These are phyloP conservation scores for Cantharis rustica DNA, from an alignment of 2,888 invertebrate species.

Conservation along the genomic window DNA sequence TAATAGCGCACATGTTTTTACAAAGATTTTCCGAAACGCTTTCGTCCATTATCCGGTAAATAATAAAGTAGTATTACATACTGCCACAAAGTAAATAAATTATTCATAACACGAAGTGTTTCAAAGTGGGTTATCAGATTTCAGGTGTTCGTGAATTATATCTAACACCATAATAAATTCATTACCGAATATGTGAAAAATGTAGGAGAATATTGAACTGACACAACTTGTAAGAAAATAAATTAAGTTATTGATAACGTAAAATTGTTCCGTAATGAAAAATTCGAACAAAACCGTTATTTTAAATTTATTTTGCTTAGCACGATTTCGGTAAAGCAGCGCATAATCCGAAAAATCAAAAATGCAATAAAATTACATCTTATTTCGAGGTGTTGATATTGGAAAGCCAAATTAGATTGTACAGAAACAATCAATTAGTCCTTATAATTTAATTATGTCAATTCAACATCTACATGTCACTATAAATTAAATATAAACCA, in stretches of 20 bases:
- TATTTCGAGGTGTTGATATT: not conserved
- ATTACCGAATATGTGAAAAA: slow-evolving; percentile 17
- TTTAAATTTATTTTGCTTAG: not conserved
- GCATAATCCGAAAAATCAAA: not conserved
- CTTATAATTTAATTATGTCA: not conserved
- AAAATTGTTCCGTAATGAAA: not conserved
- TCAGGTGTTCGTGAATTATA: slow-evolving; percentile 24
- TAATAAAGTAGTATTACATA: slow-evolving; percentile 26
- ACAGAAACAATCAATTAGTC: not conserved
- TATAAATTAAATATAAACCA: not conserved
- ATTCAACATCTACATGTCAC: not conserved
- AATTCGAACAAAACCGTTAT: not conserved
- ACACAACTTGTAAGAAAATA: not conserved
- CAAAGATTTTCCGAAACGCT: slow-evolving; percentile 16
- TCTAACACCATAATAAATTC: slow-evolving; percentile 21
- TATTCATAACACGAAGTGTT: slow-evolving; percentile 30
- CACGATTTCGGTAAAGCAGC: not conserved
- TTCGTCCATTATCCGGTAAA: slow-evolving; percentile 27
- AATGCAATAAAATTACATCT: not conserved
- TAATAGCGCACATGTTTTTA: slow-evolving; percentile 1
- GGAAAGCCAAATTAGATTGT: not conserved
- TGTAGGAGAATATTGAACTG: slow-evolving; percentile 7
- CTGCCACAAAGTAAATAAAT: slow-evolving; percentile 28
- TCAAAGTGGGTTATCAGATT: slow-evolving; percentile 31
- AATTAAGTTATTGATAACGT: slow-evolving; percentile 9